A percentile compares a stretch with the other conserved stretches of the same genome.
These are phyloP conservation scores for Silurus meridionalis DNA, from an alignment of 2,113 vertebrate species.

Conservation along the genomic window DNA sequence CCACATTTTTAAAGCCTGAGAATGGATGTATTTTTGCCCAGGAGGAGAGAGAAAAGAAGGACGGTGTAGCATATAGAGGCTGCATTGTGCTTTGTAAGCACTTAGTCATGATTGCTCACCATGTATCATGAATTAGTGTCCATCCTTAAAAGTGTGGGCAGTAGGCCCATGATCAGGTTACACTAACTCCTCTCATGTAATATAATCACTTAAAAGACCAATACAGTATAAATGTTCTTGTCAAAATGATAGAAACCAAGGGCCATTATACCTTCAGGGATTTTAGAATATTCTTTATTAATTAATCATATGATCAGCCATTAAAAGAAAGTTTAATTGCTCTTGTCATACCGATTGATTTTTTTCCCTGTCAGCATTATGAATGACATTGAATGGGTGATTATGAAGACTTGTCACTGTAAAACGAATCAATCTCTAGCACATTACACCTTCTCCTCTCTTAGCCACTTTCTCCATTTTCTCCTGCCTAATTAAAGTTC, in stretches of 20 bases:
- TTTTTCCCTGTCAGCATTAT: slow-evolving; percentile 28
- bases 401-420: slow-evolving; percentile 29
- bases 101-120: slow-evolving; percentile 38
- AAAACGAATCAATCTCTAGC: slow-evolving; percentile 26
- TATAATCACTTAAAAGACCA: slow-evolving; percentile 30
- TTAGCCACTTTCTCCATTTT: slow-evolving; percentile 14
- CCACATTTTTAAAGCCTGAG: slow-evolving; percentile 33
- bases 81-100: slow-evolving; percentile 27
- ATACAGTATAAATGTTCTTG: slow-evolving; percentile 17
- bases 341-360: slow-evolving; percentile 22
- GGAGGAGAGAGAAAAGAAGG: slow-evolving; percentile 6
- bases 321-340: slow-evolving; percentile 38
- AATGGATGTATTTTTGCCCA: slow-evolving; percentile 23
- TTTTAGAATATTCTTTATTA: slow-evolving; percentile 32
- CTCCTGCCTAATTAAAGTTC: slow-evolving; percentile 34
- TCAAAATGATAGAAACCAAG: slow-evolving; percentile 15
- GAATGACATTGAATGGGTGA: slow-evolving; percentile 40
- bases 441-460: slow-evolving; percentile 18
- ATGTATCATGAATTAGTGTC: slow-evolving; percentile 17
- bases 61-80: not conserved
- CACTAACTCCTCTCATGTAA: not conserved
- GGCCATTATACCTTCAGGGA: slow-evolving; percentile 14
- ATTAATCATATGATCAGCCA: slow-evolving; percentile 36
- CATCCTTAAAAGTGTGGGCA: slow-evolving; percentile 18
- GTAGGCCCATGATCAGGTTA: slow-evolving; percentile 11